Evolutionary conservation across 2,888 invertebrate genomes (phyloP), one percentile per base, ranked within the genome.

Genomic region (Campaea margaritaria): DNA sequence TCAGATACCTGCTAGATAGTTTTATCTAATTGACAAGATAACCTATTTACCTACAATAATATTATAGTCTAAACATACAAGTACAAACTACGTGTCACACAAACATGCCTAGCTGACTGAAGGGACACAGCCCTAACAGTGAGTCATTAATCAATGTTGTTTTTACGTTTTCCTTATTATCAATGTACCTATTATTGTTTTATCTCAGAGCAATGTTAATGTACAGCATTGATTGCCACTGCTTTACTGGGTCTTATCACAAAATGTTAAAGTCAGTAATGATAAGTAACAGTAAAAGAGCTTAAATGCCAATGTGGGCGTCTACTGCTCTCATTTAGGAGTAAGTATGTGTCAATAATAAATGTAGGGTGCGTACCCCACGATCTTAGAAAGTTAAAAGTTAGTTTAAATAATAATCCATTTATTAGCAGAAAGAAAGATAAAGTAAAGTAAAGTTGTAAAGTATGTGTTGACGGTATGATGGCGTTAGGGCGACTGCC

Each of bases 71-170:
- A 59, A 50, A 45, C 58, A 56, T 55, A 39, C 10, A 38, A 36
- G 34, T 62, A n/a, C 31, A 44, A 13, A 48, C 36, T 15, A 31
- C 13, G 41, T 42, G 9, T 15, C 13, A 9, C n/a, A 36, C 39
- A 36, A 34, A 28, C 31, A 15, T 15, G 28, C 44, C 46, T 38
- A 27, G 0, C 15, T 38, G 60, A 42, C 57, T 54, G 55, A 44
- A 41, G 45, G 11, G 21, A 13, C 16, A 41, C 50, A 16, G 13
- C 27, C 14, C 13, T 39, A 39, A 13, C 28, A 62, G 27, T 74
- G 72, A 72, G 61, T 67, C 58, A 67, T 53, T 72, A 72, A 72
- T 76, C 61, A 70, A 68, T 65, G 58, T 66, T 75, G 60, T 68
- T 70, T 62, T 55, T 62, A 57, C 44, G 41, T 53, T 54, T 42